These are phyloP conservation scores for Cololabis saira DNA, from an alignment of 2,113 vertebrate genomes.

Conservation along the genomic window DNA sequence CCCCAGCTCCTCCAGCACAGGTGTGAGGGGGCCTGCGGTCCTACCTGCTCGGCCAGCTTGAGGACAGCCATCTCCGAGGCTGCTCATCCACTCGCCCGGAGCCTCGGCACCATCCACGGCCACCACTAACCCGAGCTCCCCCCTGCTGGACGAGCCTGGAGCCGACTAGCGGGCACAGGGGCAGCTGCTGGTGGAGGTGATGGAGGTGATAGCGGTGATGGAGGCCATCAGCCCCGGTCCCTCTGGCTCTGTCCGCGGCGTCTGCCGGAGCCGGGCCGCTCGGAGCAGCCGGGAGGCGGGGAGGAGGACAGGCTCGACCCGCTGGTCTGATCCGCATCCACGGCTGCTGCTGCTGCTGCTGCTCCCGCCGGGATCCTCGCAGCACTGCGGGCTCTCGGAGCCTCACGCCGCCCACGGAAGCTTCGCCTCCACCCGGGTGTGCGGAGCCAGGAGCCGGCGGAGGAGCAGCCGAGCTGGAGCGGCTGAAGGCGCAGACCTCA, in stretches of 20 bases:
- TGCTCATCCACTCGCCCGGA: slow-evolving; percentile 66
- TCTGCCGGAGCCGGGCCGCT: slow-evolving; percentile 50
- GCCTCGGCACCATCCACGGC: slow-evolving; percentile 43
- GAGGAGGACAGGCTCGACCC: slow-evolving; percentile 48
- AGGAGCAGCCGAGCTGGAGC: slow-evolving; percentile 51
- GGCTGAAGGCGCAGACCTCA: slow-evolving; percentile 38
- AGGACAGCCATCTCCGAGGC: slow-evolving; percentile 83
- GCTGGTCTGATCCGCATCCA: slow-evolving; percentile 68
- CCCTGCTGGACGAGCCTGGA: neutral
- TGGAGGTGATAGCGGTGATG: slow-evolving; percentile 51
- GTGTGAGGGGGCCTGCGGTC: slow-evolving; percentile 63
- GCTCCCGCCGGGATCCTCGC: slow-evolving; percentile 1
- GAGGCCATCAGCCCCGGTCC: slow-evolving; percentile 64
- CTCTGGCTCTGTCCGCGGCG: slow-evolving; percentile 66
- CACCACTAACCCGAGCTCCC: slow-evolving; percentile 15
- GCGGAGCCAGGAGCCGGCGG: slow-evolving; percentile 45
- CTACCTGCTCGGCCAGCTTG: slow-evolving; percentile 85
- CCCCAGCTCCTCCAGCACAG: too few relatives aligned
- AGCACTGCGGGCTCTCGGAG: slow-evolving; percentile 8
- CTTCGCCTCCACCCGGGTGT: slow-evolving; percentile 34
- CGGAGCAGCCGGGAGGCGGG: slow-evolving; percentile 45
- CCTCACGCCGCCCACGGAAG: slow-evolving; percentile 17
- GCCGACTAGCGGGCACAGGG: slow-evolving; percentile 15
- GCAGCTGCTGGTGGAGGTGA: slow-evolving; percentile 7
- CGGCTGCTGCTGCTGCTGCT: slow-evolving; percentile 23